Percentiles rank a stretch among this genome's conserved stretches.
These are phyloP conservation scores for Carollia perspicillata DNA, from an alignment of 2,113 vertebrate genomes.

Conservation along the genomic window DNA sequence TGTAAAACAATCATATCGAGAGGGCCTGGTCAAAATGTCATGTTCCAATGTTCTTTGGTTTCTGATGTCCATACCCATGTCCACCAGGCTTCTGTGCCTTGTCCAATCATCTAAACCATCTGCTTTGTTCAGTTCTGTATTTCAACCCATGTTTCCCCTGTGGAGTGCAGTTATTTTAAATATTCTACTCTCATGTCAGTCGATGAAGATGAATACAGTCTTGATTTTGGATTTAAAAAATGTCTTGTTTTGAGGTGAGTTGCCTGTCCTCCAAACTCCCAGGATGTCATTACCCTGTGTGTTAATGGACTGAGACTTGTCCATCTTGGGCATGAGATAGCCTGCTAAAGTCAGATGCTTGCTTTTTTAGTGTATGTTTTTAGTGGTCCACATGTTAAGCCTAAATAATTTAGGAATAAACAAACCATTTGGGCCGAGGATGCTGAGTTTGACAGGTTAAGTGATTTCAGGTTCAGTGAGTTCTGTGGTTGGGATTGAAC, in stretches of 20 bases:
- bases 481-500: not conserved
- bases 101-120: slow-evolving; percentile 58
- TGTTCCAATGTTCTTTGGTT: slow-evolving; percentile 44
- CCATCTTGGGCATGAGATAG: not conserved
- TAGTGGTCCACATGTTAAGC: not conserved
- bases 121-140: slow-evolving; percentile 53
- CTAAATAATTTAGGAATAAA: not conserved
- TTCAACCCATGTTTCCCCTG: slow-evolving; percentile 31
- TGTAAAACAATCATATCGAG: not conserved
- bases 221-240: slow-evolving; percentile 89
- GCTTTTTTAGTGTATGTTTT: not conserved
- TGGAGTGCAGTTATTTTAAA: slow-evolving; percentile 76
- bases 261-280: not conserved
- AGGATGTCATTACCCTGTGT: not conserved
- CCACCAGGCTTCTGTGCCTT: not conserved
- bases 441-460: not conserved
- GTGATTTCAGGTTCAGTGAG: not conserved
- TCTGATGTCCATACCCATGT: slow-evolving; percentile 52
- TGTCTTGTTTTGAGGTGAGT: not conserved
- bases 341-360: not conserved
- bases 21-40: not conserved
- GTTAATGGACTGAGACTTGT: not conserved
- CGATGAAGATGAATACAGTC: slow-evolving; percentile 90
- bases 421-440: not conserved
- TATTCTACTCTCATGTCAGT: slow-evolving; percentile 83